Conservation (phyloP, 2,888 invertebrate genomes). For the Gasteruption jaculator region DNA sequence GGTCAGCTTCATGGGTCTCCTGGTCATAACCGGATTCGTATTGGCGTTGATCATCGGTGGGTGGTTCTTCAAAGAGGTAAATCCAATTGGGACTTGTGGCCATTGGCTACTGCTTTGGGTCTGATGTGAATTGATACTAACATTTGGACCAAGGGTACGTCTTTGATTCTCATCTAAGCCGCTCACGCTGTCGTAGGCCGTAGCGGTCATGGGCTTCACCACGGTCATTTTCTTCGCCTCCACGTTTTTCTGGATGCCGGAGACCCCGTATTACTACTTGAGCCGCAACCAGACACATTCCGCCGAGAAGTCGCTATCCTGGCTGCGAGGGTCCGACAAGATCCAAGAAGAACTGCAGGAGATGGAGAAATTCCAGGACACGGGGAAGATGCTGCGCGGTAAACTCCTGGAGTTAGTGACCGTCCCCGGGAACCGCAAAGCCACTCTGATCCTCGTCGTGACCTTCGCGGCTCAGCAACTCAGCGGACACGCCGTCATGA, state of each 20-base stretch:
- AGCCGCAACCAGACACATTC: constrained; percentile 8
- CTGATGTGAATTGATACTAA: no score
- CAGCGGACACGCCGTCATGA: constrained; percentile 15
- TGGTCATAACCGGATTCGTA: constrained; percentile 16
- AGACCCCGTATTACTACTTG: constrained; percentile 22
- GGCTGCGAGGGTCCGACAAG: constrained; percentile 14
- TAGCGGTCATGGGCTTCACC: constrained; percentile 9
- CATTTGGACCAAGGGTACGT: no score
- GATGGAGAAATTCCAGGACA: constrained; percentile 9
- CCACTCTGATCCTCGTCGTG: constrained; percentile 13
- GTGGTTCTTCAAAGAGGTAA: constrained; percentile 17
- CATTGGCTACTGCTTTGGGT: no score
- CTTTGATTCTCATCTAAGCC: not conserved
- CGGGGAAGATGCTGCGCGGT: not conserved
- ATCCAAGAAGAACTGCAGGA: constrained; percentile 12
- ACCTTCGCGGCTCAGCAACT: constrained; percentile 21
- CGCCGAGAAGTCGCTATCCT: constrained; percentile 15
- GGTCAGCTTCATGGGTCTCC: constrained; percentile 3
- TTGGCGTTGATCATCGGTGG: constrained; percentile 15
- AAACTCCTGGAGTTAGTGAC: constrained; percentile 16
- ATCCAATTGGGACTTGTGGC: no score
- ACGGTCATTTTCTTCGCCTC: constrained; percentile 12
- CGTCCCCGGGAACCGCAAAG: constrained; percentile 9
- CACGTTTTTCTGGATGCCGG: constrained; percentile 22
- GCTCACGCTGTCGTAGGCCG: constrained; percentile 6